Conservation (phyloP, 2,888 invertebrate genomes). For the Mythimna loreyi region DNA sequence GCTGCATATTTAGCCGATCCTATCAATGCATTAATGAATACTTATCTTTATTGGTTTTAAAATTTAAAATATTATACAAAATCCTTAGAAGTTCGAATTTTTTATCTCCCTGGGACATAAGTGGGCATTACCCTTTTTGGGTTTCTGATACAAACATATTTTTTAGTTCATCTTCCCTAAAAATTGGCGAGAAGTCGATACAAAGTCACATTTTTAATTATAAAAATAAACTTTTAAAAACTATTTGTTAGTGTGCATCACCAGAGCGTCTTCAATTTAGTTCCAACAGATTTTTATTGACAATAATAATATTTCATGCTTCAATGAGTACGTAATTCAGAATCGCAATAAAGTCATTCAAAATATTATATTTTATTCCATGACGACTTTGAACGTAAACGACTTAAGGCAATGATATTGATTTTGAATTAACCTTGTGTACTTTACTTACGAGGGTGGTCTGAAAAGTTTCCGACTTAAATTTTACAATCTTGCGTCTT, state of each 20-base stretch:
- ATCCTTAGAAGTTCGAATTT: neutral
- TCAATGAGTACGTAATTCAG: conserved; percentile 57
- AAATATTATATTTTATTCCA: conserved; percentile 57
- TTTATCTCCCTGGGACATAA: neutral
- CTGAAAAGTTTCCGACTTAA: no score
- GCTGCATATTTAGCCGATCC: neutral
- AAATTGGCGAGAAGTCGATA: conserved; percentile 4
- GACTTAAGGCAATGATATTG: conserved; percentile 43
- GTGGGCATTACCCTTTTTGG: neutral
- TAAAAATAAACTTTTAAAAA: conserved; percentile 9
- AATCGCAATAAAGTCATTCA: conserved; percentile 54
- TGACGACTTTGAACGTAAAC: conserved; percentile 51
- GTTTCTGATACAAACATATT: conserved; percentile 10
- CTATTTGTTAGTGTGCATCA: conserved; percentile 10
- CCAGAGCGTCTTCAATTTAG: conserved; percentile 46
- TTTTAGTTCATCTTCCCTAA: conserved; percentile 52
- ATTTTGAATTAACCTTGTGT: conserved; percentile 39
- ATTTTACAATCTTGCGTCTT: no score
- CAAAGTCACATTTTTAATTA: conserved; percentile 21
- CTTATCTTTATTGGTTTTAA: neutral
- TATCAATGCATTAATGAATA: neutral
- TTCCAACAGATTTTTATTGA: conserved; percentile 57
- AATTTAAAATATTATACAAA: neutral
- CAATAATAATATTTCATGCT: conserved; percentile 64
- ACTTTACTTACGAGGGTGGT: no score